Base-by-base conservation (phyloP, 2,113 vertebrate genomes). In the Corvus cornix region DNA sequence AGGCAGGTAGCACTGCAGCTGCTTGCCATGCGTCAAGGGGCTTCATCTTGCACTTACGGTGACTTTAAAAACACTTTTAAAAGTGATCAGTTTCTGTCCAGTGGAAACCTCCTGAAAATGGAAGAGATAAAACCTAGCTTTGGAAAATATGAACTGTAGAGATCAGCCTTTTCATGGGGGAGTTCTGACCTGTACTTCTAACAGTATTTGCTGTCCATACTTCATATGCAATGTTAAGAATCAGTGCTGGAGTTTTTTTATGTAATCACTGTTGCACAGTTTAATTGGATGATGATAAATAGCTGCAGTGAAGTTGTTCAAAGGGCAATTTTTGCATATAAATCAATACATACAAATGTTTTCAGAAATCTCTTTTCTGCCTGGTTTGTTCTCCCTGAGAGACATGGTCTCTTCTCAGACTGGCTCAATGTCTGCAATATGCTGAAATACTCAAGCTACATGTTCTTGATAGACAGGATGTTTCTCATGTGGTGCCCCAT, bases 271-370 rank as follows among this genome's bases (percentile, higher is more conserved):
- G 17, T 58, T 76, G 53, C 46, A 41, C 26, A 46, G 37, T 48
- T 67, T 89, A 93, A 58, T 79, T 80, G 67, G 13, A 41, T 93
- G 62, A 67, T 90, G 41, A 24, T 75, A 82, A 90, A 84, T 20
- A 88, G 55, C 43, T 62, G 46, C 62, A 37, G 35, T 68, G 41
- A 43, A 89, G 35, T 64, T 92, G 30, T 59, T 77, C 43, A 31
- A 76, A 79, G 51, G 51, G 37, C 67, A 73, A 75, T 52, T 80
- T 86, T 60, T 90, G 43, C 6, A 0, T 89, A 22, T 22, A 86
- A 59, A 89, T 84, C 17, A 56, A 94, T 83, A 81, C 18, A 15
- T 53, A 43, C 17, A 24, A 12, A 31, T 64, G 66, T 73, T 43
- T 87, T 73, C 56, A 70, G 63, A 87, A 88, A 78, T 24, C 13